Evolutionary conservation across 2,113 vertebrate genomes (phyloP), one percentile per base, ranked within the genome.

Genomic region (Xenus cinereus): DNA sequence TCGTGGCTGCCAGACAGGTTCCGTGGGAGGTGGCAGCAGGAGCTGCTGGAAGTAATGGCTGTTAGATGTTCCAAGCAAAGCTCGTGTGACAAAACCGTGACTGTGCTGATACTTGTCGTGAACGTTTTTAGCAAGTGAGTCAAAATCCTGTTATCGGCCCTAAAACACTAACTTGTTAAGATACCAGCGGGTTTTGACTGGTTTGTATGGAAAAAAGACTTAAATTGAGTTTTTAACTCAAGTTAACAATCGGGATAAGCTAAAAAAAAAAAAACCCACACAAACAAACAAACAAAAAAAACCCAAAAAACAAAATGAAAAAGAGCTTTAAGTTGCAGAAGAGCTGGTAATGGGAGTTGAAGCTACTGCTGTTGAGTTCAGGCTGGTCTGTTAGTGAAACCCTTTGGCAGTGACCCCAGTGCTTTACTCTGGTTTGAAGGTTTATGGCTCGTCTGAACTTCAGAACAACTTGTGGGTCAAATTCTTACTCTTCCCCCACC

Each of bases 1-100:
- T 56, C 19, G 13, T 88, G 88, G 57, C 94, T 86, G 37, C 63
- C 19, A 28, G 56, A 20, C 37, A 21, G 22, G 32, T 45, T 95
- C 66, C 26, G 85, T 90, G 90, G 84, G 90, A 92, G 85, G 82
- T 68, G 77, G 83, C 88, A 84, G 67, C 74, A 80, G 85, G 57
- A 93, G 74, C 66, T 84, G 2, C 56, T 74, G 79, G 32, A 12
- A 75, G 18, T 18, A 5, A 17, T 22, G 67, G 35, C 75, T 57
- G 35, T 67, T 67, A 9, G 27, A 74, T 84, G 76, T 80, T 87
- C 56, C 20, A 32, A 78, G 76, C 59, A 74, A 67, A 93, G 69
- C 77, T 76, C 10, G 0, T 80, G 73, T 89, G 90, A 73, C 88
- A 90, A 32, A 82, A 43, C 35, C 69, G 69, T 81, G 93, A 74